Evolutionary conservation across 2,888 invertebrate genomes (phyloP), one percentile per base, ranked within the genome.

Genomic region (Petrolisthes manimaculis): DNA sequence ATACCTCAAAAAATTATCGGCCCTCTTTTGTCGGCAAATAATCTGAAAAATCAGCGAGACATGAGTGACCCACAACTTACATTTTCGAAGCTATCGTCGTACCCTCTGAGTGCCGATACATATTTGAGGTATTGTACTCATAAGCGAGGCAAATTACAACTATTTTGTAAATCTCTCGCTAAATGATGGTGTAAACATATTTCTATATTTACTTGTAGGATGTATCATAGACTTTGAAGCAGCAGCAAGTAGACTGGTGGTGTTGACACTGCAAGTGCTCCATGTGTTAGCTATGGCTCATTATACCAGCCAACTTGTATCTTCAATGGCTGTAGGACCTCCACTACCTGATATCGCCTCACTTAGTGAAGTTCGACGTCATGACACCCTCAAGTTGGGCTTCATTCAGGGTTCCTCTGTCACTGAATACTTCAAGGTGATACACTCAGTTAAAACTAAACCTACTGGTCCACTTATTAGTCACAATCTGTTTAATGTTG

Each of bases 241-340:
- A 18, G 12, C 37, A 0, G 24, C 78, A 18, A 81, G 80, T 55
- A 80, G 81, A 9, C 54, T 81, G 55, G 75, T 81, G 37, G 56
- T 86, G 21, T 51, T 86, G 51, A 74, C 81, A 4, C 51, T 86
- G 3, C 18, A 81, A 55, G 53, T 74, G 75, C 24, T 86, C 8
- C 86, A 86, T 56, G 81, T 86, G 37, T 75, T 86, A 51, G 54
- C 81, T 1, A 12, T 71, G 74, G 81, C 86, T 8, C 81, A 86
- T 75, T 86, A 86, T 81, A 86, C 86, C 9, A 81, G 86, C 21
- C 37, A 75, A 3, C 86, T 86, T 6, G 86, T 86, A 56, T 86
- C 86, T 0, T 61, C 86, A 4, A 56, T 86, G 74, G 81, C 86
- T 12, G 81, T 86, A 21, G 86, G 81, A 21, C 86, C 86, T 9